These are phyloP conservation scores for Laterallus jamaicensis DNA, from an alignment of 2,113 vertebrate genomes.

Conservation along the genomic window DNA sequence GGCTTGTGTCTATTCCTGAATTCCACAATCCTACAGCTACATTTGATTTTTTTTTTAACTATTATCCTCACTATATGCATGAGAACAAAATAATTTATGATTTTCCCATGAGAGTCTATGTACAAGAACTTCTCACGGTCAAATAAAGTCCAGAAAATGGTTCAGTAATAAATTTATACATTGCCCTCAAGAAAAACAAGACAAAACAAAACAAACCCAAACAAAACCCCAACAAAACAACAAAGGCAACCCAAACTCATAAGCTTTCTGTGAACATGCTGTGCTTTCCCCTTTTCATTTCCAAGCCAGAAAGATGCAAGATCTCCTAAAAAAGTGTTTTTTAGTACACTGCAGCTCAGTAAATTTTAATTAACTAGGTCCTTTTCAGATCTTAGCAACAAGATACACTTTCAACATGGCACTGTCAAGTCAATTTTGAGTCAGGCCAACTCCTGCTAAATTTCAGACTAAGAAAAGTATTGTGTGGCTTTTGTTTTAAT, in stretches of 20 bases:
- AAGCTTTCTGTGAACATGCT: neutral
- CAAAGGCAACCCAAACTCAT: neutral
- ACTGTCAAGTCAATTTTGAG: neutral
- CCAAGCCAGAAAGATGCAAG: neutral
- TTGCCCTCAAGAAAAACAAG: neutral
- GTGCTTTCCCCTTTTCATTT: neutral
- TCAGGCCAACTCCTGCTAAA: neutral
- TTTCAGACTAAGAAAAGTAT: slow-evolving; percentile 21
- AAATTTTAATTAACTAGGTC: neutral
- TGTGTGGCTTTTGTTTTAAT: neutral
- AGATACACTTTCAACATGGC: neutral
- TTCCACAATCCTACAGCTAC: neutral
- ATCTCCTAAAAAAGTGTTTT: neutral
- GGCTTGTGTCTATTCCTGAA: neutral
- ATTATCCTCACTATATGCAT: neutral
- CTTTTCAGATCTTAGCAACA: neutral
- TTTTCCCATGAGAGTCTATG: neutral
- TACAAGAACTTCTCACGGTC: neutral
- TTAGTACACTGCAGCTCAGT: neutral
- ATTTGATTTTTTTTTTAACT: neutral
- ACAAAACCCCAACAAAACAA: neutral
- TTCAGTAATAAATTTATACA: neutral
- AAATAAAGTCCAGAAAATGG: neutral
- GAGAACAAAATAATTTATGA: neutral
- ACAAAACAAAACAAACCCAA: neutral